Evolutionary conservation across 2,888 invertebrate genomes (phyloP), one percentile per base, ranked within the genome.

Genomic region (Reticulitermes lucifugus): DNA sequence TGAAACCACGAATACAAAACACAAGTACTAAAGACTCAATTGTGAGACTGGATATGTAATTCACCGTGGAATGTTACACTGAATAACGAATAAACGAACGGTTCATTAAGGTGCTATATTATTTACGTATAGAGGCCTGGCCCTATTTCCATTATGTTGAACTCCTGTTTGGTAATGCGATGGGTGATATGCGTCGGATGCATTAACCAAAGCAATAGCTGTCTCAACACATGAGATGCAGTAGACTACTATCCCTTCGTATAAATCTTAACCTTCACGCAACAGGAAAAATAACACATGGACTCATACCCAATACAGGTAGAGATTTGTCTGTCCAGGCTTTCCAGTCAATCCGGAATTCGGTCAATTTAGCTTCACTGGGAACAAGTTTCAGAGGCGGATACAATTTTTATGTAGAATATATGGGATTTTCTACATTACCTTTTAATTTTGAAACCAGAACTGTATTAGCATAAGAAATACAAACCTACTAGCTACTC

Each of bases 341-440:
- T 6, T 12, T 22, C 18, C 59, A 59, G 6, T 59, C 59, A 59
- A 59, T 59, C 4, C 59, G 14, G 21, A 46, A 59, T 7, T 14
- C 59, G 14, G 14, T 59, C 59, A 7, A 59, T 12, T 59, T 59
- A 59, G 6, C 59, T 59, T 59, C 10, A 18, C 59, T 46, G 46
- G n/a, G 65, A n/a, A 25, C 65, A 65, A 22, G 65, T 22, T 65
- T 65, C 65, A 65, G 65, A n/a, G n/a, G 65, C 65, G n/a, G 65
- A 14, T 2, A 1, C n/a, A 12, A 6, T n/a, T 65, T 12, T 65
- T 65, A 1, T 65, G 25, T 65, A 25, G n/a, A 60, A n/a, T 7
- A 6, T n/a, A 4, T 3, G n/a, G 65, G n/a, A 65, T 25, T 14
- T 55, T 55, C 10, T 55, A 14, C 14, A 12, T 55, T 14, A 55